Conservation (phyloP, 2,888 invertebrate species). For the Pseudococcus longispinus region DNA sequence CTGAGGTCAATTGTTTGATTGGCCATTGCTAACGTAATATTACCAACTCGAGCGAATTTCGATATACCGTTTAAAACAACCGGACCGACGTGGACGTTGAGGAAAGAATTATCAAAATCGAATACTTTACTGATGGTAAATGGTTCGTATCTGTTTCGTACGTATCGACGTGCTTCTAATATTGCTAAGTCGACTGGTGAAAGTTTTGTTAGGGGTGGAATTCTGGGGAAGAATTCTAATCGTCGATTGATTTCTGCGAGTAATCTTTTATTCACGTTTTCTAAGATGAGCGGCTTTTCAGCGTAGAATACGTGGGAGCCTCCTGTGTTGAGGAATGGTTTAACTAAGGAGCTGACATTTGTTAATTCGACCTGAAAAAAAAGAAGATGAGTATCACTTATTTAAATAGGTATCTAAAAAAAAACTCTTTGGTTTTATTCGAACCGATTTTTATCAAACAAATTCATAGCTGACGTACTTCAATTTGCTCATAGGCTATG, state of each 20-base stretch:
- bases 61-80: slow-evolving; percentile 72
- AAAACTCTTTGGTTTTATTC: too few species aligned
- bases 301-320: slow-evolving; percentile 83
- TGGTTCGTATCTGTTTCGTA: slow-evolving; percentile 75
- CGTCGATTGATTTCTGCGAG: slow-evolving; percentile 77
- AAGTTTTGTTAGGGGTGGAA: slow-evolving; percentile 74
- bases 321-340: slow-evolving; percentile 80
- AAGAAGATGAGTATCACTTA: not conserved
- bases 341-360: slow-evolving; percentile 82
- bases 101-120: slow-evolving; percentile 57
- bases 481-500: slow-evolving; percentile 75
- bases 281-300: slow-evolving; percentile 82
- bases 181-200: slow-evolving; percentile 85
- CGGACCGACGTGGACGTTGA: slow-evolving; percentile 44
- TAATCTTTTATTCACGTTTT: slow-evolving; percentile 77
- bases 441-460: not conserved
- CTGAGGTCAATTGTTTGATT: slow-evolving; percentile 74
- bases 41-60: slow-evolving; percentile 81
- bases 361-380: slow-evolving; percentile 61
- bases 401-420: too few species aligned
- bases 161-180: slow-evolving; percentile 74
- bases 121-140: slow-evolving; percentile 63
- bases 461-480: slow-evolving; percentile 61
- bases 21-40: slow-evolving; percentile 75
- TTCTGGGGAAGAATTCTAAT: slow-evolving; percentile 74